A percentile compares a stretch with the other conserved stretches of the same genome.
Evolutionary conservation across 1,140 invertebrate genomes (phyloP).

Genomic region (Sitophilus oryzae): DNA sequence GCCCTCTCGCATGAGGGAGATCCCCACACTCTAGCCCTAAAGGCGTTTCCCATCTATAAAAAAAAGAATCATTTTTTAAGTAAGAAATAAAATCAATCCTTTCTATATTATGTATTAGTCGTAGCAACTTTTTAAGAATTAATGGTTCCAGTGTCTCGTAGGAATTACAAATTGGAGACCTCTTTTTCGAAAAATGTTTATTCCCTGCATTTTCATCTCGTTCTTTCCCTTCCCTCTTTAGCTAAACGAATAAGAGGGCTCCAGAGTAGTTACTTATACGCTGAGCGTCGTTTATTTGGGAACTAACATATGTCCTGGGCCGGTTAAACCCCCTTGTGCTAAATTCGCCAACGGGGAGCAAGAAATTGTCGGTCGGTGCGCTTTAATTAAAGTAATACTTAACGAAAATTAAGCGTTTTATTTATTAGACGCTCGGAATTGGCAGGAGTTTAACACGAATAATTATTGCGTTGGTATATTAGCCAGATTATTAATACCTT

Average conservation of each 20-base stretch:
- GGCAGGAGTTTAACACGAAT: too few relatives aligned
- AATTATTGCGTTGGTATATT: too few relatives aligned
- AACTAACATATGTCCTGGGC: neutral
- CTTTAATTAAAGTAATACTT: neutral
- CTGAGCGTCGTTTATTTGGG: neutral
- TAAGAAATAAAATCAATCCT: too few relatives aligned
- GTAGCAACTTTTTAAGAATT: too few relatives aligned
- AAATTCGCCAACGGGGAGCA: neutral
- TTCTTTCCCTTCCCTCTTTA: neutral
- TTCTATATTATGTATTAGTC: too few relatives aligned
- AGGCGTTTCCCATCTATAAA: too few relatives aligned
- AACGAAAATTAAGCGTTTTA: neutral
- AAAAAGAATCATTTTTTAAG: too few relatives aligned
- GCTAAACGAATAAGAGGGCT: neutral
- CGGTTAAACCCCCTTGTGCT: neutral
- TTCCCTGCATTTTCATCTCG: neutral
- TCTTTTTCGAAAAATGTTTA: neutral
- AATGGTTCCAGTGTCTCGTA: too few relatives aligned
- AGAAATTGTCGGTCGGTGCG: neutral
- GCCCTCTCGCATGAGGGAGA: too few relatives aligned
- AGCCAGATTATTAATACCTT: too few relatives aligned
- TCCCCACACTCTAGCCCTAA: too few relatives aligned
- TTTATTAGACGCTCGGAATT: neutral
- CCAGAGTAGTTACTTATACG: too few relatives aligned
- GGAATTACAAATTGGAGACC: neutral